Conservation (phyloP, 2,113 vertebrate species). For the Semicossyphus pulcher region DNA sequence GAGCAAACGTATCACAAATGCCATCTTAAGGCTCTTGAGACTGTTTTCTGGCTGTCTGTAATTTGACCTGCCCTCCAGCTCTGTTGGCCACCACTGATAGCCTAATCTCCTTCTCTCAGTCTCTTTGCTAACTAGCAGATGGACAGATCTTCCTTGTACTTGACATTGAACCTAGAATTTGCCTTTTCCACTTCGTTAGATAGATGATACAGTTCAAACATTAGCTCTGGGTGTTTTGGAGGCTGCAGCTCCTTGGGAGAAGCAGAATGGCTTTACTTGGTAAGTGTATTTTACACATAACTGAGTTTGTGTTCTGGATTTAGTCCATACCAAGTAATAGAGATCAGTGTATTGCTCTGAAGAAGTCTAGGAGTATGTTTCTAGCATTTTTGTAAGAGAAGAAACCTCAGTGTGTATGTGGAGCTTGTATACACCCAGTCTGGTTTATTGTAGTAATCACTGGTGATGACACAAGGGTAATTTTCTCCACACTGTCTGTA, state of each 20-base stretch:
- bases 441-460: no score
- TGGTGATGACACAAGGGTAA: not conserved
- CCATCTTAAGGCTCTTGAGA: slow-evolving; percentile 51
- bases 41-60: slow-evolving; percentile 49
- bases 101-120: slow-evolving; percentile 62
- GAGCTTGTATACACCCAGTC: not conserved
- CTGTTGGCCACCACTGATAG: slow-evolving; percentile 57
- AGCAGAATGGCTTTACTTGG: not conserved
- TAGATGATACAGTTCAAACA: not conserved
- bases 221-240: not conserved
- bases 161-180: slow-evolving; percentile 35
- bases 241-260: not conserved
- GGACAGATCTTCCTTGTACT: slow-evolving; percentile 47
- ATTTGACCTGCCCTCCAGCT: slow-evolving; percentile 57
- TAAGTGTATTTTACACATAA: not conserved
- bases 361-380: not conserved
- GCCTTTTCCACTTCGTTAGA: slow-evolving; percentile 17
- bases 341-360: not conserved
- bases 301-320: slow-evolving; percentile 4
- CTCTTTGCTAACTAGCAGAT: slow-evolving; percentile 51
- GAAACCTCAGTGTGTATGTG: not conserved
- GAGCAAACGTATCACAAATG: slow-evolving; percentile 30
- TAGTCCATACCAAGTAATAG: not conserved
- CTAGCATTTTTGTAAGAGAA: not conserved
- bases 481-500: not conserved